Evolutionary conservation across 2,797 vertebrate species (phyloP).

Genomic region (Hybognathus amarus): DNA sequence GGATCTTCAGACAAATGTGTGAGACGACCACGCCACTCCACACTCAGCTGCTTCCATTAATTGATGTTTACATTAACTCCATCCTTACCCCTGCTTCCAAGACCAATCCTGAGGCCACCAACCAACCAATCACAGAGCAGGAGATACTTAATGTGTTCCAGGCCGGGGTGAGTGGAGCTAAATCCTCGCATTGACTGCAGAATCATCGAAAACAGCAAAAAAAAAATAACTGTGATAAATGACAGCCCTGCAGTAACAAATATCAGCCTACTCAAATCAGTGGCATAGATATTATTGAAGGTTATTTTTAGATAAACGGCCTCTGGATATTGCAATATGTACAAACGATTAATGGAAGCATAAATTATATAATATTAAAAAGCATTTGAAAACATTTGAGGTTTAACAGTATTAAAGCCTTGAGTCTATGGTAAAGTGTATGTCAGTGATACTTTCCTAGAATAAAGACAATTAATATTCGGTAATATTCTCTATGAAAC

Average conservation of each 20-base stretch:
- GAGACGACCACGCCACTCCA: slow-evolving; percentile 94
- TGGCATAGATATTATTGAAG: slow-evolving; percentile 15
- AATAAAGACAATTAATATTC: background rate
- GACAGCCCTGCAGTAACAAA: slow-evolving; percentile 7
- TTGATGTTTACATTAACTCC: slow-evolving; percentile 97
- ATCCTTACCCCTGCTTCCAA: slow-evolving; percentile 97
- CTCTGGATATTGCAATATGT: slow-evolving; percentile 2
- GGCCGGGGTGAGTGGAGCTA: slow-evolving; percentile 80
- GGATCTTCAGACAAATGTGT: slow-evolving; percentile 97
- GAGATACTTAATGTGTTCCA: slow-evolving; percentile 95
- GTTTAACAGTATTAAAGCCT: slow-evolving; percentile 21
- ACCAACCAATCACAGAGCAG: slow-evolving; percentile 97
- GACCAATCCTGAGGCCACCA: slow-evolving; percentile 97
- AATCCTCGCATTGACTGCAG: background rate
- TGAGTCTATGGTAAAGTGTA: slow-evolving; percentile 15
- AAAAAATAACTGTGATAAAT: slow-evolving; percentile 4
- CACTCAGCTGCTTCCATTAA: slow-evolving; percentile 93
- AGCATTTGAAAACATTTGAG: slow-evolving; percentile 30
- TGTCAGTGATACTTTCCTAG: slow-evolving; percentile 15
- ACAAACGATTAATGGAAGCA: background rate
- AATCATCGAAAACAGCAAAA: slow-evolving; percentile 8
- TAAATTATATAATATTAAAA: slow-evolving; percentile 24
- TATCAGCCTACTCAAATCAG: background rate
- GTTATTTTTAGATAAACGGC: slow-evolving; percentile 22
- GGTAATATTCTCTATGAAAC: background rate